A percentile compares a stretch with the other conserved stretches of the same genome.
Conservation (phyloP, 1,140 invertebrate genomes). For the Lepidurus apus region DNA sequence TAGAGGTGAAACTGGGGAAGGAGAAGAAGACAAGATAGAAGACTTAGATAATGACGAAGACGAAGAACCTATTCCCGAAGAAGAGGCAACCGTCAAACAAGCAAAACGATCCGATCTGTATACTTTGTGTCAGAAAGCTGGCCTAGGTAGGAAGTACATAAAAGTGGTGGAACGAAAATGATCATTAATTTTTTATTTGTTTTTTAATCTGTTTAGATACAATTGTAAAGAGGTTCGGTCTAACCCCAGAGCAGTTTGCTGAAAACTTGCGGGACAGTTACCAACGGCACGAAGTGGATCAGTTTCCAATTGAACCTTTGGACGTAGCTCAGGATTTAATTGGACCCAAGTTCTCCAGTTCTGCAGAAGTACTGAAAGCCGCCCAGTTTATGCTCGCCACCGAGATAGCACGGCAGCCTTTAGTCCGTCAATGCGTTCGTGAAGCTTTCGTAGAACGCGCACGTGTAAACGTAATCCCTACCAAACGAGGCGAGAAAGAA, state of each 20-base stretch:
- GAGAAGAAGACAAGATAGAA: conserved; percentile 55
- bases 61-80: conserved; percentile 53
- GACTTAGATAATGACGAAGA: conserved; percentile 52
- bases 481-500: conserved; percentile 84
- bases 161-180: too few relatives aligned
- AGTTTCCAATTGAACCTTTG: conserved; percentile 70
- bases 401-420: conserved; percentile 85
- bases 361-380: conserved; percentile 77
- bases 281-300: conserved; percentile 93
- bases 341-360: conserved; percentile 53
- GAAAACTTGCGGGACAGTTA: conserved; percentile 96
- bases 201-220: conserved; percentile 42
- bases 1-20: conserved; percentile 47
- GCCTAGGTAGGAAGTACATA: conserved; percentile 54
- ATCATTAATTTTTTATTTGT: too few relatives aligned
- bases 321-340: conserved; percentile 73
- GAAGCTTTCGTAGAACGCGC: conserved; percentile 89
- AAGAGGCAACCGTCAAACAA: conserved; percentile 65
- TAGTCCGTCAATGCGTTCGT: conserved; percentile 70
- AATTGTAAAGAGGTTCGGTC: conserved; percentile 84
- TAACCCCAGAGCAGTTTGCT: conserved; percentile 92
- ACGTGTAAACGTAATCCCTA: conserved; percentile 73
- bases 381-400: conserved; percentile 90
- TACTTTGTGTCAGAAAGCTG: conserved; percentile 71
- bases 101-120: conserved; percentile 81